Evolutionary conservation across 23 tunicate genomes (phyloP).

Genomic region (Halocynthia roretzi): DNA sequence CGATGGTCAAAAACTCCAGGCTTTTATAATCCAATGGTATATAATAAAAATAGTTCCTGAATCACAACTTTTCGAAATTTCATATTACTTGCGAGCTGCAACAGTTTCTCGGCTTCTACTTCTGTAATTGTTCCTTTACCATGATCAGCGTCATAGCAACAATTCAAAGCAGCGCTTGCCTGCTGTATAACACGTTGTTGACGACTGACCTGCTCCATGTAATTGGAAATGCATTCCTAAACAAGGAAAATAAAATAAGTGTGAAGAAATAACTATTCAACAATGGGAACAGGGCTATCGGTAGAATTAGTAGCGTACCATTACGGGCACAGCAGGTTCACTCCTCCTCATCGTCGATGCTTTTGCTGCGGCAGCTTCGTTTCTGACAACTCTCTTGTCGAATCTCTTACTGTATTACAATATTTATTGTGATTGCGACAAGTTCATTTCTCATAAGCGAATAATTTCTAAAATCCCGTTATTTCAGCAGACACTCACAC

Average conservation of each 20-base stretch:
- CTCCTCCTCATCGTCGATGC: neutral
- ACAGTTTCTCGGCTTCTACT: slow-evolving; percentile 81
- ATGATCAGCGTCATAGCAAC: slow-evolving; percentile 89
- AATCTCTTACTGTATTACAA: neutral
- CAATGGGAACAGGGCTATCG: neutral
- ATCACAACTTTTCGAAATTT: neutral
- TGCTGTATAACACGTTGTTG: slow-evolving; percentile 89
- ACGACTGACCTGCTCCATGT: slow-evolving; percentile 51
- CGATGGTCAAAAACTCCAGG: neutral
- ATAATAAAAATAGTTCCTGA: no score
- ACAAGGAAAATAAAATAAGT: neutral
- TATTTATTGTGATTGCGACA: no score
- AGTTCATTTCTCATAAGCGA: no score
- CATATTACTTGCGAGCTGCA: slow-evolving; percentile 62
- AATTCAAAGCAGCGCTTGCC: slow-evolving; percentile 87
- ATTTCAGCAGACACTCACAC: no score
- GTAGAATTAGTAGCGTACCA: neutral
- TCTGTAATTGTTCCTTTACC: slow-evolving; percentile 96
- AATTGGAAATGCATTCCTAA: slow-evolving; percentile 49
- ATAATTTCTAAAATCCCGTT: no score
- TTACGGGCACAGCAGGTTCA: neutral
- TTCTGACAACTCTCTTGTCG: slow-evolving; percentile 68
- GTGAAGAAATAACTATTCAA: neutral
- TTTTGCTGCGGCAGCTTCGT: slow-evolving; percentile 38
- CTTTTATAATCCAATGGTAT: no score